These are phyloP conservation scores for Hylaeus volcanicus DNA, from an alignment of 1,140 invertebrate species.

Conservation along the genomic window DNA sequence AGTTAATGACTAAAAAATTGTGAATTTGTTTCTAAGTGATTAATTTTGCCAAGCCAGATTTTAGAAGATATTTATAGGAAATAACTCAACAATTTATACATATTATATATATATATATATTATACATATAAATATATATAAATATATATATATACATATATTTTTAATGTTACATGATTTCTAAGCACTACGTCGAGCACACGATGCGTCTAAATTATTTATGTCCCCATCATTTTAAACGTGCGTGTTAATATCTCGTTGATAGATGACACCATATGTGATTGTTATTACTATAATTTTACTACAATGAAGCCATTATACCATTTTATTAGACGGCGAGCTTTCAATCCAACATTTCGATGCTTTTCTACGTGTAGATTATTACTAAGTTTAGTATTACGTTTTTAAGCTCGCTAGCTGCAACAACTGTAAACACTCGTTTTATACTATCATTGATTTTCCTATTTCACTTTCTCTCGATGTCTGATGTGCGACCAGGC, in stretches of 20 bases:
- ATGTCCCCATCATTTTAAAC: conserved; percentile 78
- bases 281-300: conserved; percentile 82
- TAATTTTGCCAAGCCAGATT: conserved; percentile 78
- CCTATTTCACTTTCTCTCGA: conserved; percentile 27
- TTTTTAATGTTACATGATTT: conserved; percentile 81
- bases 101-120: conserved; percentile 64
- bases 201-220: conserved; percentile 81
- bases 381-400: conserved; percentile 51
- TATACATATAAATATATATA: conserved; percentile 73
- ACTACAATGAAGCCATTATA: conserved; percentile 80
- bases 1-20: conserved; percentile 74
- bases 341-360: conserved; percentile 55
- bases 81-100: conserved; percentile 80
- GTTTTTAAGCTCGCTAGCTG: conserved; percentile 55
- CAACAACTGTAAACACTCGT: conserved; percentile 37
- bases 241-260: conserved; percentile 80
- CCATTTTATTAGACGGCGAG: conserved; percentile 62
- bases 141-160: conserved; percentile 77
- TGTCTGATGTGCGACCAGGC: conserved; percentile 35
- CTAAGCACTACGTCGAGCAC: conserved; percentile 77
- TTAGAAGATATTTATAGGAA: conserved; percentile 79
- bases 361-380: conserved; percentile 57
- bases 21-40: conserved; percentile 78
- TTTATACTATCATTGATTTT: conserved; percentile 54
- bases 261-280: conserved; percentile 80